Percentiles rank a stretch among this genome's conserved stretches.
phyloP scores from a whole-genome alignment of 2,113 vertebrate species.

The Pterocles gutturalis region DNA sequence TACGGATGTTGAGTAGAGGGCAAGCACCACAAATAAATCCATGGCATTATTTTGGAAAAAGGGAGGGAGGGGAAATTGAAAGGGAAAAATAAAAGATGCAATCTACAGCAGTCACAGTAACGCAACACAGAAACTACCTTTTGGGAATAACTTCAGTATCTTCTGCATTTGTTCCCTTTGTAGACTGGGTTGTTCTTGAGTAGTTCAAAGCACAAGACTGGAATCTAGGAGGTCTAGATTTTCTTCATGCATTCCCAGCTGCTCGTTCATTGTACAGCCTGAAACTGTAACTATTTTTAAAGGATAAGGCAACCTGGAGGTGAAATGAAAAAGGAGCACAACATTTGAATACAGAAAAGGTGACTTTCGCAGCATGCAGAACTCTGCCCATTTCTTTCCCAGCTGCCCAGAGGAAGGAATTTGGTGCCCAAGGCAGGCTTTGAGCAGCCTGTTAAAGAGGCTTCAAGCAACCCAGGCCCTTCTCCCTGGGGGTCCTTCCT shows the following conservation, averaged over 20 bases:
- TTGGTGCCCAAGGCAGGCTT: background rate
- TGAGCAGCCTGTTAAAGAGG: background rate
- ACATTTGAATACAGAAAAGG: background rate
- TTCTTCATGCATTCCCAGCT: background rate
- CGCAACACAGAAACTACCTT: too few species aligned
- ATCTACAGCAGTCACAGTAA: background rate
- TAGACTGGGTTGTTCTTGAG: background rate
- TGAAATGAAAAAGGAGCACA: background rate
- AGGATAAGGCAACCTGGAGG: background rate
- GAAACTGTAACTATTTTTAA: background rate
- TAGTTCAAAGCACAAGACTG: background rate
- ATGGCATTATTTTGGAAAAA: background rate
- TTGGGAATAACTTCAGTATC: background rate
- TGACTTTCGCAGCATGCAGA: rapidly evolving
- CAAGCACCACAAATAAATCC: background rate
- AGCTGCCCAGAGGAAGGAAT: background rate
- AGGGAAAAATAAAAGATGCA: background rate
- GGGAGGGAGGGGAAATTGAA: background rate
- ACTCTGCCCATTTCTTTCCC: background rate
- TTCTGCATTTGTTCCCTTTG: background rate
- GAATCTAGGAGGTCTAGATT: background rate
- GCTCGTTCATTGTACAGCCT: background rate
- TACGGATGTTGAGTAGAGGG: background rate
- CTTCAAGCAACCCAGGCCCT: background rate
- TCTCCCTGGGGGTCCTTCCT: background rate